These are phyloP conservation scores for Sarcophaga caerulescens DNA, from an alignment of 2,888 invertebrate genomes.

Conservation along the genomic window DNA sequence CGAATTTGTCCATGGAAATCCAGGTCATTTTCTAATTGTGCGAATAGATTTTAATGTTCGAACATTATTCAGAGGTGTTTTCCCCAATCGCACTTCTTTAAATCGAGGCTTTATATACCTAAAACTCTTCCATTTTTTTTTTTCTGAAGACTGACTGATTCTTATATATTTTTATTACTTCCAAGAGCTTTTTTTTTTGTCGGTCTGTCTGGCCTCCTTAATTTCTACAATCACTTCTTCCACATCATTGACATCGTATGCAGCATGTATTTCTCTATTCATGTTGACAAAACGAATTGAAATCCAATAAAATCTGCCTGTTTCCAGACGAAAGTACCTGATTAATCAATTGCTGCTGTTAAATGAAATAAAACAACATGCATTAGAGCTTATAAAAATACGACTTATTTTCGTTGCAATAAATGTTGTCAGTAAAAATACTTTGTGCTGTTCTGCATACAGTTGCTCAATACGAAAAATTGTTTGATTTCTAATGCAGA, in stretches of 20 bases:
- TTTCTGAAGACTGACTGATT: too few relatives aligned
- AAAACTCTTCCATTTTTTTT: too few relatives aligned
- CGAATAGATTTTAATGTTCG: too few relatives aligned
- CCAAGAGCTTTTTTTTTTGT: background rate
- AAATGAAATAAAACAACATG: constrained; percentile 27
- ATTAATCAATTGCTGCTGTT: constrained; percentile 61
- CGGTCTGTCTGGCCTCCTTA: constrained; percentile 47
- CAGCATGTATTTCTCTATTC: constrained; percentile 32
- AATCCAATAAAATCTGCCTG: constrained; percentile 31
- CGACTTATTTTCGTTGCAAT: constrained; percentile 33
- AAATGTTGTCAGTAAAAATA: constrained; percentile 38
- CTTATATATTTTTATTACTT: background rate
- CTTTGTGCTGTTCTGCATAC: constrained; percentile 23
- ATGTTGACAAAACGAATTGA: constrained; percentile 27
- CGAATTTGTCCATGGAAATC: too few relatives aligned
- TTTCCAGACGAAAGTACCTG: constrained; percentile 51
- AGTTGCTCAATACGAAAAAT: constrained; percentile 14
- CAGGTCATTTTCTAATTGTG: too few relatives aligned
- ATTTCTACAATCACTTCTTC: constrained; percentile 34
- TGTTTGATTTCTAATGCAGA: background rate
- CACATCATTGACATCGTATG: constrained; percentile 25
- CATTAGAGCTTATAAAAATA: constrained; percentile 7
- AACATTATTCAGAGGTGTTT: too few relatives aligned
- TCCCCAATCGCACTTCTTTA: too few relatives aligned
- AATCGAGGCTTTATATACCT: too few relatives aligned